phyloP scores from a whole-genome alignment of 1,140 invertebrate genomes.

The Diorhabda elongata region DNA sequence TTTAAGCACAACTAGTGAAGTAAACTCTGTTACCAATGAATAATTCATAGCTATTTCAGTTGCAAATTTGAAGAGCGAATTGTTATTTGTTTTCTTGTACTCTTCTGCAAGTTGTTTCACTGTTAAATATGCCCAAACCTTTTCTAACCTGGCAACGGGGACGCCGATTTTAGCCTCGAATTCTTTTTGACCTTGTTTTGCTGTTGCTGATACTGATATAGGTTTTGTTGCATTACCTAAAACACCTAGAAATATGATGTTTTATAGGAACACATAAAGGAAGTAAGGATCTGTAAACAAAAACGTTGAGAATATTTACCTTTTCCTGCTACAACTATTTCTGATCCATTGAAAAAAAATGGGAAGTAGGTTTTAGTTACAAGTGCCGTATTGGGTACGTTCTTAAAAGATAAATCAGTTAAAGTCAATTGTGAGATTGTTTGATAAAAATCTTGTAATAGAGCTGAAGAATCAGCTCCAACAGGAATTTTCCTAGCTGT shows the following conservation, averaged over 20 bases:
- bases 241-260: not conserved
- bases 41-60: not conserved
- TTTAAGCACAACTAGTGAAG: constrained; percentile 1
- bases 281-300: not conserved
- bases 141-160: constrained; percentile 50
- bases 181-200: constrained; percentile 23
- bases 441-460: constrained; percentile 65
- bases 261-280: not conserved
- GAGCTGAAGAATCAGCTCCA: constrained; percentile 61
- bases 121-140: constrained; percentile 63
- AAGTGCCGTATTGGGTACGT: constrained; percentile 53
- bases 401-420: constrained; percentile 60
- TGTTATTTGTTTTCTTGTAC: not conserved
- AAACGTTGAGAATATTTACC: not conserved
- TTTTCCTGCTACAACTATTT: constrained; percentile 56
- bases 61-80: not conserved
- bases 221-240: not conserved
- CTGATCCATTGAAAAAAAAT: constrained; percentile 54
- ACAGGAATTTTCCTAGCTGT: constrained; percentile 70
- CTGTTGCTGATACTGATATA: not conserved
- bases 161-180: constrained; percentile 6
- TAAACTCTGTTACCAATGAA: constrained; percentile 6
- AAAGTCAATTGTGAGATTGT: constrained; percentile 65
- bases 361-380: constrained; percentile 51
- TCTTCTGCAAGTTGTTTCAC: constrained; percentile 51